Percentiles rank a stretch among this genome's conserved stretches.
These are phyloP conservation scores for Turritopsis rubra DNA, from an alignment of 30 jellyfish, hydroid and myxozoan genomes.

Conservation along the genomic window DNA sequence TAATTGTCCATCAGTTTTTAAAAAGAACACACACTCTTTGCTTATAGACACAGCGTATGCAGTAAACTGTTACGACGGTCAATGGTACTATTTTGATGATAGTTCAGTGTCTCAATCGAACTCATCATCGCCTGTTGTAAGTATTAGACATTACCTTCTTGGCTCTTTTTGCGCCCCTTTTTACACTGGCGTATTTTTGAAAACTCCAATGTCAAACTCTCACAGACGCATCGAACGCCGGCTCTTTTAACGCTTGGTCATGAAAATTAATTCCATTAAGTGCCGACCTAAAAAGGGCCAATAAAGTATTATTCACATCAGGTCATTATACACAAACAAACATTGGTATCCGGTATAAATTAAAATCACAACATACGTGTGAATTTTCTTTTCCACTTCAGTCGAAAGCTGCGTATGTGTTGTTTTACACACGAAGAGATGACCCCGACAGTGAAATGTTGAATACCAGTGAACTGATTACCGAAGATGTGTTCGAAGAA, in stretches of 20 bases:
- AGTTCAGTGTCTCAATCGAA: conserved; percentile 68
- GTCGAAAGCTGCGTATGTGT: conserved; percentile 93
- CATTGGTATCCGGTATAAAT: too few relatives aligned
- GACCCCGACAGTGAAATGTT: conserved; percentile 88
- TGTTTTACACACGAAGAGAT: conserved; percentile 76
- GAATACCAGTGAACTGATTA: conserved; percentile 65
- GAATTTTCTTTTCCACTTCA: conserved; percentile 17
- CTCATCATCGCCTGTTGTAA: conserved; percentile 65
- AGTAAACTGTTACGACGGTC: conserved; percentile 74
- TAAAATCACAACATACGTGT: too few relatives aligned
- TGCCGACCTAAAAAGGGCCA: too few relatives aligned
- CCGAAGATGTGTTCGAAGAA: conserved; percentile 45
- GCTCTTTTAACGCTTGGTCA: too few relatives aligned
- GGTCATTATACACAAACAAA: too few relatives aligned
- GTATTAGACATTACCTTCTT: background rate
- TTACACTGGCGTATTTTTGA: too few relatives aligned
- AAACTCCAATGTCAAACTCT: too few relatives aligned
- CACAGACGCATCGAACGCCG: too few relatives aligned
- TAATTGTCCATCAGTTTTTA: too few relatives aligned
- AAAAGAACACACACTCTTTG: background rate
- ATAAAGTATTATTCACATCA: too few relatives aligned
- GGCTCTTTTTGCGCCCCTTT: too few relatives aligned
- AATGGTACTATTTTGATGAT: conserved; percentile 92
- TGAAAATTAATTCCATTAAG: too few relatives aligned
- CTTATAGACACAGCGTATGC: conserved; percentile 81